A percentile compares a stretch with the other conserved stretches of the same genome.
Conservation (phyloP, 1,140 invertebrate genomes). For the Bilobella aurantiaca region DNA sequence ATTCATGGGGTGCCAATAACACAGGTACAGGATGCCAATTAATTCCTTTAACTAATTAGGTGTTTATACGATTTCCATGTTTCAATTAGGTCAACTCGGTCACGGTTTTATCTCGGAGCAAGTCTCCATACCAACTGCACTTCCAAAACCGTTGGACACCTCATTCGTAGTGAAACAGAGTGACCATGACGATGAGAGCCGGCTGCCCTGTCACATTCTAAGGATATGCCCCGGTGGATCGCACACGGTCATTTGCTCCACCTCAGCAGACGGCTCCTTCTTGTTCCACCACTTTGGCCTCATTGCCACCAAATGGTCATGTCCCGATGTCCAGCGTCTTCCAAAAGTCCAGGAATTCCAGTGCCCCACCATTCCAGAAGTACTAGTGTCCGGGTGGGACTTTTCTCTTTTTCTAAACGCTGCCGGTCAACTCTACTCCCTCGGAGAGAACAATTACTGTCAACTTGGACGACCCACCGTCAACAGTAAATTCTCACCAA, state of each 20-base stretch:
- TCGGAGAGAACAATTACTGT: slow-evolving; percentile 22
- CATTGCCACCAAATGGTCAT: background rate
- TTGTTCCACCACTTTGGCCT: background rate
- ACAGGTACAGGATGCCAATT: slow-evolving; percentile 8
- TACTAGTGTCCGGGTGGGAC: slow-evolving; percentile 25
- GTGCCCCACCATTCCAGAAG: slow-evolving; percentile 13
- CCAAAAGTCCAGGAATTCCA: background rate
- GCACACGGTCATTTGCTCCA: background rate
- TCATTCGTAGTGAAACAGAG: background rate
- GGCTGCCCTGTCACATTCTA: background rate
- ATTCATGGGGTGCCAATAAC: slow-evolving; percentile 32
- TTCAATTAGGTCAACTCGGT: slow-evolving; percentile 27
- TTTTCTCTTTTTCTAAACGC: slow-evolving; percentile 16
- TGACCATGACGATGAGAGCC: slow-evolving; percentile 4
- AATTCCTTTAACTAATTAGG: background rate
- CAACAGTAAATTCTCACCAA: background rate
- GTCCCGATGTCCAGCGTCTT: background rate
- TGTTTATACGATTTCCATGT: background rate
- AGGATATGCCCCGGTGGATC: slow-evolving; percentile 13
- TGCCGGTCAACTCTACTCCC: slow-evolving; percentile 13
- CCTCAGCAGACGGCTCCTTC: background rate
- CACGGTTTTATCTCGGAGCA: slow-evolving; percentile 28
- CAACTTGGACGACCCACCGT: slow-evolving; percentile 19
- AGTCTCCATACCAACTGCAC: slow-evolving; percentile 20
- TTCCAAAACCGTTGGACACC: background rate